Percentiles rank a stretch among this genome's conserved stretches.
Evolutionary conservation across 2,797 vertebrate species (phyloP).

Genomic region (Parambassis ranga): DNA sequence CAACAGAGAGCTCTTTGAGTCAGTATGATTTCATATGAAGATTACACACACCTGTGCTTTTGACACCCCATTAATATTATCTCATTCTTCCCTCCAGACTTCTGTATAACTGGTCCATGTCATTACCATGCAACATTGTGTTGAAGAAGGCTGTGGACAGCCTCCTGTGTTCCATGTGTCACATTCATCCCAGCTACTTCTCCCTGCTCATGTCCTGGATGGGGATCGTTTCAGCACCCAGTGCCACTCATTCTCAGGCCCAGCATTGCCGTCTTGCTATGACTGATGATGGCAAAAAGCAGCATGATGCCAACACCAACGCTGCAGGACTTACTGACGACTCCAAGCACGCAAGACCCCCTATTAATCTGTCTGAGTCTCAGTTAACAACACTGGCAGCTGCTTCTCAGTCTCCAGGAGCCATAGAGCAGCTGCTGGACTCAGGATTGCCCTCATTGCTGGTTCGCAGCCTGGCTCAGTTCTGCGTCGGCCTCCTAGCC

Average conservation of each 20-base stretch:
- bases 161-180: slow-evolving; percentile 97
- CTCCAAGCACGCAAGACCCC: slow-evolving; percentile 93
- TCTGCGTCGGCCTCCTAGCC: slow-evolving; percentile 90
- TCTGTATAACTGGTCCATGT: slow-evolving; percentile 98
- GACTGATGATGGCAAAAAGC: slow-evolving; percentile 98
- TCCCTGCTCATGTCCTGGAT: slow-evolving; percentile 98
- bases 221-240: slow-evolving; percentile 88
- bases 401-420: slow-evolving; percentile 95
- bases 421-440: slow-evolving; percentile 94
- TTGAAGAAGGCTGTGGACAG: slow-evolving; percentile 99
- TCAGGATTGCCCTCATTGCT: slow-evolving; percentile 93
- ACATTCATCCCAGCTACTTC: slow-evolving; percentile 98
- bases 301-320: slow-evolving; percentile 80
- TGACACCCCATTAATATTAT: background rate
- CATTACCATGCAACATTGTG: slow-evolving; percentile 93
- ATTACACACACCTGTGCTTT: background rate
- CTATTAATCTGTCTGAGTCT: slow-evolving; percentile 88
- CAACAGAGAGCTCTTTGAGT: slow-evolving; percentile 96
- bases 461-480: slow-evolving; percentile 92
- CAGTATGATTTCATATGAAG: slow-evolving; percentile 68
- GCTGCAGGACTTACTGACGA: slow-evolving; percentile 90
- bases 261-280: slow-evolving; percentile 89
- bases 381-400: slow-evolving; percentile 94
- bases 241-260: slow-evolving; percentile 82
- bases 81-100: slow-evolving; percentile 74